Percentiles rank a stretch among this genome's conserved stretches.
phyloP scores from a whole-genome alignment of 2,888 invertebrate genomes.

The Cataglyphis altisquamis region DNA sequence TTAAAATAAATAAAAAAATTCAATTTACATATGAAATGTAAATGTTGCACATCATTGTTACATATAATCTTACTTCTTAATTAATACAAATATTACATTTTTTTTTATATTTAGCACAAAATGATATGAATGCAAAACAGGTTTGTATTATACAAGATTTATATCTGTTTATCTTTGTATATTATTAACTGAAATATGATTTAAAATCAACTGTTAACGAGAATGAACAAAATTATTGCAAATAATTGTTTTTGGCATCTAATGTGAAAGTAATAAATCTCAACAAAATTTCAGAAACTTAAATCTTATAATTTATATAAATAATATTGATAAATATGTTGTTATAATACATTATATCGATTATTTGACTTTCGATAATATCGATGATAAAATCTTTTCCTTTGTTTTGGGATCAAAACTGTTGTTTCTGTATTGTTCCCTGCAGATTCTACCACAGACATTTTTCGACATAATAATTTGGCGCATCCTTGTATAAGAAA shows the following conservation, averaged over 20 bases:
- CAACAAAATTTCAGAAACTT: neutral
- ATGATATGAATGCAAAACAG: neutral
- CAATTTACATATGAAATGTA: neutral
- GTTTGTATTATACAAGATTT: constrained; percentile 11
- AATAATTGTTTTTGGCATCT: neutral
- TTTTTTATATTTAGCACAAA: constrained; percentile 13
- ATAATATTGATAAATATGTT: neutral
- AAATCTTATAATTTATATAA: neutral
- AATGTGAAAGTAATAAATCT: neutral
- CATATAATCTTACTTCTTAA: neutral
- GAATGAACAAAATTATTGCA: neutral
- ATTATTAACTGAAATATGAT: neutral
- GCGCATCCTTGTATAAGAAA: neutral
- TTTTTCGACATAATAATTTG: neutral
- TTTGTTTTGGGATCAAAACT: neutral
- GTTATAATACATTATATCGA: neutral
- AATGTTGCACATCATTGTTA: constrained; percentile 11
- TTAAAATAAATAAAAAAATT: neutral
- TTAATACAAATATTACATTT: constrained; percentile 16
- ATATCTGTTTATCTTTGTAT: neutral
- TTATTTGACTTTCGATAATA: neutral
- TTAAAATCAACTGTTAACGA: neutral
- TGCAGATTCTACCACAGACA: neutral
- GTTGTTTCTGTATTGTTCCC: neutral
- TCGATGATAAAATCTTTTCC: neutral